Conservation (phyloP, 35 echinoderm and acorn worm genomes). For the Heliocidaris tuberculata region DNA sequence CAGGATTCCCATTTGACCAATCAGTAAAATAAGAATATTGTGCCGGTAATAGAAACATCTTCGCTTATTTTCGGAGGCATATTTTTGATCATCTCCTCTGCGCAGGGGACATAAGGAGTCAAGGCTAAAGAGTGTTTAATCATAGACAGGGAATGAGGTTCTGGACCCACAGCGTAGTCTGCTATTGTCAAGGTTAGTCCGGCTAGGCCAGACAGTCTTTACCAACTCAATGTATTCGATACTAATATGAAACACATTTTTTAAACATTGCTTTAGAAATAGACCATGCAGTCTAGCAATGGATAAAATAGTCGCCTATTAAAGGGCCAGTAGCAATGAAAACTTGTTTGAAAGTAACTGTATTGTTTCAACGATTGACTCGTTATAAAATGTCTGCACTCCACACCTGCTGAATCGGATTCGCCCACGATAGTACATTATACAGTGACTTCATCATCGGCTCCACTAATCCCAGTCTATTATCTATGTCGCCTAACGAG, state of each 20-base stretch:
- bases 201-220: constrained; percentile 14
- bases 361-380: not conserved
- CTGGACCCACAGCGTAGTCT: constrained; percentile 6
- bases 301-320: not conserved
- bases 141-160: not conserved
- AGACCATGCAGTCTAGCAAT: not conserved
- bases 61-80: not conserved
- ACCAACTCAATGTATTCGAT: constrained; percentile 1
- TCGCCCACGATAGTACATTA: not conserved
- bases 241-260: constrained; percentile 13
- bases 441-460: not conserved
- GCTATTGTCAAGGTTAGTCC: constrained; percentile 16
- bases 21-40: not conserved
- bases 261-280: not conserved
- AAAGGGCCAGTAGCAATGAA: not conserved
- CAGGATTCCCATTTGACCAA: not conserved
- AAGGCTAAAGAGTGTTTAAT: constrained; percentile 17
- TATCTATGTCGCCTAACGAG: constrained; percentile 46
- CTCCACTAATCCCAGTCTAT: constrained; percentile 42
- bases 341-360: not conserved
- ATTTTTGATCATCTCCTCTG: not conserved
- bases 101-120: not conserved
- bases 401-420: not conserved
- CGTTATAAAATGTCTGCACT: not conserved
- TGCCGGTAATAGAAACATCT: not conserved